These are phyloP conservation scores for Cassiopea xamachana DNA, from an alignment of 30 jellyfish, hydroid and myxozoan genomes.

Conservation along the genomic window DNA sequence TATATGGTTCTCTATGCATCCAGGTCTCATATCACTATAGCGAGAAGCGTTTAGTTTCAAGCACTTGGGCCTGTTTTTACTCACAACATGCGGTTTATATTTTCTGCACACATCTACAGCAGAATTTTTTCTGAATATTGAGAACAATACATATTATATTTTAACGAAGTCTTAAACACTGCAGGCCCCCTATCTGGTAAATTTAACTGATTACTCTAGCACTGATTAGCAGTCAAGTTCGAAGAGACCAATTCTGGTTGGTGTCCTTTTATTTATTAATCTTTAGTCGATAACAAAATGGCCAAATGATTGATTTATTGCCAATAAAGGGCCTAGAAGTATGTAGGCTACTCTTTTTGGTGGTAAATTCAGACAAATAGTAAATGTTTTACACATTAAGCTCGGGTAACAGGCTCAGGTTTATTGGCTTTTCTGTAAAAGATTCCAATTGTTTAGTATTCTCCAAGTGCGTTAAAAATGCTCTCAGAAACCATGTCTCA, in stretches of 20 bases:
- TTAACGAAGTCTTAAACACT: neutral
- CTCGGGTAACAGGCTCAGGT: neutral
- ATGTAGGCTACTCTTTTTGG: conserved; percentile 14
- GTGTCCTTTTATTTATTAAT: conserved; percentile 9
- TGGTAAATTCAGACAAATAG: conserved; percentile 25
- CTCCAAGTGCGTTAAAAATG: neutral
- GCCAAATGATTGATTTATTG: conserved; percentile 16
- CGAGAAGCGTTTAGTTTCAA: no score
- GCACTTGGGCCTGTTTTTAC: no score
- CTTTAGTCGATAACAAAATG: neutral
- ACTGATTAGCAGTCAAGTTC: conserved; percentile 12
- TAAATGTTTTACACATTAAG: conserved; percentile 19
- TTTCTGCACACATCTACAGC: no score
- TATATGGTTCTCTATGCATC: no score
- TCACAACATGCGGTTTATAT: no score
- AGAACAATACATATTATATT: neutral
- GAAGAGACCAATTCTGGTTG: conserved; percentile 17
- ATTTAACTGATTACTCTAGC: neutral
- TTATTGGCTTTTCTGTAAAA: neutral
- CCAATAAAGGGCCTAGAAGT: conserved; percentile 15
- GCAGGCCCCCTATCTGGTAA: neutral
- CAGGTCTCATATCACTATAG: no score
- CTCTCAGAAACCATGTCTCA: no score
- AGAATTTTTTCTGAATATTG: no score
- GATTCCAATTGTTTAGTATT: neutral